Percentiles rank a stretch among this genome's conserved stretches.
phyloP scores from a whole-genome alignment of 1,140 invertebrate species.

The Hetaerina americana region DNA sequence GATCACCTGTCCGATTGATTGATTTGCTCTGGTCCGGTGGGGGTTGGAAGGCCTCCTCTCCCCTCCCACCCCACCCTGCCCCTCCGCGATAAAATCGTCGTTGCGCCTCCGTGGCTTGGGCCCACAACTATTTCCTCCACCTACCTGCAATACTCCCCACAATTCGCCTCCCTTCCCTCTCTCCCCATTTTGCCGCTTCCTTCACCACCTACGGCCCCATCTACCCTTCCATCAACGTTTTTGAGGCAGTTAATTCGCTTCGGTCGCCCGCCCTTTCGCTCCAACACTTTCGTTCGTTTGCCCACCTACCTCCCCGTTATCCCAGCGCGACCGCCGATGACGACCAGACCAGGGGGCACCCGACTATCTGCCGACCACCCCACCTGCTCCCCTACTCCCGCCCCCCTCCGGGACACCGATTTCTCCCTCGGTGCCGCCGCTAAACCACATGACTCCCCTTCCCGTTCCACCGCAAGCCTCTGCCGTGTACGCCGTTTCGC shows the following conservation, averaged over 20 bases:
- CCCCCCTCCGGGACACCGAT: no score
- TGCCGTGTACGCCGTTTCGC: no score
- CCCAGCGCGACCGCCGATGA: neutral
- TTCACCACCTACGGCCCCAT: neutral
- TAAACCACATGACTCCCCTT: no score
- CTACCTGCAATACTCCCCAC: no score
- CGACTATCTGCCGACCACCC: neutral
- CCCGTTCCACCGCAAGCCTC: no score
- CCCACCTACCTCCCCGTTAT: neutral
- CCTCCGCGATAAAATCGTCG: neutral
- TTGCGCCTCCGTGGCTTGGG: no score
- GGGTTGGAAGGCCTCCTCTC: no score
- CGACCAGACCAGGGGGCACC: neutral
- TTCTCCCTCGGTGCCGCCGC: no score
- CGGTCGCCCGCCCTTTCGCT: neutral
- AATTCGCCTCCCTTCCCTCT: no score
- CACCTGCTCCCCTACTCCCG: neutral
- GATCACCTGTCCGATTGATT: neutral
- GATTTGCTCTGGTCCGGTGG: neutral
- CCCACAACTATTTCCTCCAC: no score
- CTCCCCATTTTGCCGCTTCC: neutral
- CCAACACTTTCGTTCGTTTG: no score
- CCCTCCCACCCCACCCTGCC: no score
- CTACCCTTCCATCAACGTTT: neutral
- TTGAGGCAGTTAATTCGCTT: neutral